Evolutionary conservation across 2,888 invertebrate species (phyloP).

Genomic region (Ophion obscuratus): DNA sequence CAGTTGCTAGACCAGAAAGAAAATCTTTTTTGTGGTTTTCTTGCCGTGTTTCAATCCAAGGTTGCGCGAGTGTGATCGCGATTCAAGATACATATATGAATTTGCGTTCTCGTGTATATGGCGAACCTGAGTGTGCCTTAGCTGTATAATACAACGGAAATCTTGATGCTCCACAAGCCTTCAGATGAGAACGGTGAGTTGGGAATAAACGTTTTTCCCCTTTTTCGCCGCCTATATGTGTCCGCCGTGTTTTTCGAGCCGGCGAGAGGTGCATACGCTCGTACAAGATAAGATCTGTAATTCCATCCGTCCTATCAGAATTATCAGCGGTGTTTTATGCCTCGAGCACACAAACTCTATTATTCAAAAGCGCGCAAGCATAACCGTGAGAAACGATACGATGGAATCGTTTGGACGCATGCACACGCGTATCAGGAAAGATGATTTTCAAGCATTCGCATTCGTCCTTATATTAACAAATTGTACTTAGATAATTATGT

Average conservation of each 20-base stretch:
- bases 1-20: no score
- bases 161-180: neutral
- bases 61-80: no score
- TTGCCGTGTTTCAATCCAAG: no score
- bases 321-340: slow-evolving; percentile 9
- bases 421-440: no score
- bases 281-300: slow-evolving; percentile 30
- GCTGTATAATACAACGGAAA: slow-evolving; percentile 12
- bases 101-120: neutral
- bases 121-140: neutral
- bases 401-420: neutral
- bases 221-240: neutral
- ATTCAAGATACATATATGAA: neutral
- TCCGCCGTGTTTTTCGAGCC: slow-evolving; percentile 18
- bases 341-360: slow-evolving; percentile 25
- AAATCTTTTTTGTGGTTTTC: no score
- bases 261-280: slow-evolving; percentile 16
- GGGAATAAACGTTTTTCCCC: neutral
- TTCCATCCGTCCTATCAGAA: slow-evolving; percentile 28
- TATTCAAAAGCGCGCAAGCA: slow-evolving; percentile 38
- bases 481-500: no score
- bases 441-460: no score
- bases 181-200: slow-evolving; percentile 7
- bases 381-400: slow-evolving; percentile 32
- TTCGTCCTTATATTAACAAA: no score